Conservation (phyloP, 37 sponge, comb jelly and placozoan species). For the Corticium candelabrum region DNA sequence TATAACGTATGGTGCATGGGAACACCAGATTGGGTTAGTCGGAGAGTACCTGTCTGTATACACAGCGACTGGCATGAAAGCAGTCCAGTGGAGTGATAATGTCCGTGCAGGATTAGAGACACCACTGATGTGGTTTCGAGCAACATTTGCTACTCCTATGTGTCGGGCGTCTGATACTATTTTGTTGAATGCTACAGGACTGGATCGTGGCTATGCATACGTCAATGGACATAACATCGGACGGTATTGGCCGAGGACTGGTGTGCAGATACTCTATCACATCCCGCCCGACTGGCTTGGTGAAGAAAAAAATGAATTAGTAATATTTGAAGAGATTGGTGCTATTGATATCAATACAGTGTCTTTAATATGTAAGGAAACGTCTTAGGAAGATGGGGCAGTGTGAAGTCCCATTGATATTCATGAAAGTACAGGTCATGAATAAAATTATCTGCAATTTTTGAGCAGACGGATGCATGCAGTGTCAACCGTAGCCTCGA, state of each 20-base stretch:
- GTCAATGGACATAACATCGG: slow-evolving; percentile 42
- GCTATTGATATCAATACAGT: too few species aligned
- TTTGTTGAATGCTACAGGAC: slow-evolving; percentile 24
- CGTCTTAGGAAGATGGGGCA: too few species aligned
- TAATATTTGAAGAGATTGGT: too few species aligned
- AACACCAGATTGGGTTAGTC: slow-evolving; percentile 7
- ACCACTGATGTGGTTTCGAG: slow-evolving; percentile 31
- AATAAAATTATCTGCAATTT: too few species aligned
- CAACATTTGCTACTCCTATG: too few species aligned
- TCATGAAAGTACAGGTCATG: too few species aligned
- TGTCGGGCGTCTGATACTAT: too few species aligned
- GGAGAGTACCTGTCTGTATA: slow-evolving; percentile 28
- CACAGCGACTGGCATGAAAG: background rate
- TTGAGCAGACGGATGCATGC: too few species aligned
- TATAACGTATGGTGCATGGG: slow-evolving; percentile 14
- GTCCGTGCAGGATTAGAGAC: background rate
- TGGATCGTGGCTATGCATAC: slow-evolving; percentile 27
- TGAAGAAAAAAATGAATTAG: too few species aligned
- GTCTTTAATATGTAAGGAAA: too few species aligned
- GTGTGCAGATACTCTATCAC: background rate
- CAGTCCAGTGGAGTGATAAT: slow-evolving; percentile 18
- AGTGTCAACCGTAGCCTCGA: too few species aligned
- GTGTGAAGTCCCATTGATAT: too few species aligned
- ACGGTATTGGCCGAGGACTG: slow-evolving; percentile 30
- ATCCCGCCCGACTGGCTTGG: background rate